Evolutionary conservation across 2,888 invertebrate species (phyloP).

Genomic region (Caenorhabditis sp.): DNA sequence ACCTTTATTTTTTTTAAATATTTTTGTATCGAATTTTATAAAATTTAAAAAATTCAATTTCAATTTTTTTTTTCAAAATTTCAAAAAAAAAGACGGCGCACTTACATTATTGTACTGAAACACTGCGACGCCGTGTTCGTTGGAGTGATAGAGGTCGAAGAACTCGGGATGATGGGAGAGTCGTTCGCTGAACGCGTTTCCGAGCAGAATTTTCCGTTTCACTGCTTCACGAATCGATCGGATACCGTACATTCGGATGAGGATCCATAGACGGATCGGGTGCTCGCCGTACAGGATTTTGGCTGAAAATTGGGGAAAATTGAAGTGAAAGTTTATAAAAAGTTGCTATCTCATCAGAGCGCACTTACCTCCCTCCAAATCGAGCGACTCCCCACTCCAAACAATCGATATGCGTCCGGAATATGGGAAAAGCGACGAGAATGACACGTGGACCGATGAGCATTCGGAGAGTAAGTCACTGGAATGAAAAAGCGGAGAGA

Average conservation of each 20-base stretch:
- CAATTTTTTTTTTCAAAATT: background rate
- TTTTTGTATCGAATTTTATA: background rate
- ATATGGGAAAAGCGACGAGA: constrained; percentile 52
- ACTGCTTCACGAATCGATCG: constrained; percentile 53
- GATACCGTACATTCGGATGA: constrained; percentile 55
- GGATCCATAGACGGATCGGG: constrained; percentile 57
- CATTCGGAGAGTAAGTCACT: constrained; percentile 43
- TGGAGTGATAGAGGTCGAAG: constrained; percentile 45
- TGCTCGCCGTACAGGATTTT: constrained; percentile 33
- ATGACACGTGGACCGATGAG: constrained; percentile 43
- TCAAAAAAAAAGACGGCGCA: no score
- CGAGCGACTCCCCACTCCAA: constrained; percentile 36
- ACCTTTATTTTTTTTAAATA: no score
- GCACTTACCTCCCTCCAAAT: constrained; percentile 18
- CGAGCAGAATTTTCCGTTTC: constrained; percentile 46
- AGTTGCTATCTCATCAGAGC: no score
- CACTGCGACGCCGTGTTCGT: constrained; percentile 54
- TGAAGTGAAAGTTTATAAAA: no score
- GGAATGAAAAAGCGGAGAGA: constrained; percentile 2
- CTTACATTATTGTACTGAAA: constrained; percentile 62
- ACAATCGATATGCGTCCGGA: constrained; percentile 39
- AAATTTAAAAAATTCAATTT: background rate
- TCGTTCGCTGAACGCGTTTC: constrained; percentile 50
- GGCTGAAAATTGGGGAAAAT: no score
- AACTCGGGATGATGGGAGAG: constrained; percentile 45